Conservation (phyloP, 2,797 vertebrate species). For the Dromococcyx pavoninus region DNA sequence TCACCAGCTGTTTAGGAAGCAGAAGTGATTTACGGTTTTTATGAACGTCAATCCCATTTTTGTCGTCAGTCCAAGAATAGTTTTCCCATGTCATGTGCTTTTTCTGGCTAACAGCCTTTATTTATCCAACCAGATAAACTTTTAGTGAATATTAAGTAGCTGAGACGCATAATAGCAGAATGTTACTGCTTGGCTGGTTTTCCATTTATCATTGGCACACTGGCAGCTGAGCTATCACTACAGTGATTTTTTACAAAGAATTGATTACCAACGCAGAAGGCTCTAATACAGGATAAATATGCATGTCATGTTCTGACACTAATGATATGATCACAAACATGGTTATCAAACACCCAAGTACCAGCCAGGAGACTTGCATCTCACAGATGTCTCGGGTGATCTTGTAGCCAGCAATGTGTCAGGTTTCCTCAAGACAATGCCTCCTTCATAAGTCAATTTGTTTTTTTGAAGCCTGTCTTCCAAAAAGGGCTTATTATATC, state of each 20-base stretch:
- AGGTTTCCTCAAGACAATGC: not conserved
- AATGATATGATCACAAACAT: not conserved
- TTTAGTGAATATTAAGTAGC: not conserved
- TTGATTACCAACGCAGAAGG: not conserved
- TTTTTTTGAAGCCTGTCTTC: not conserved
- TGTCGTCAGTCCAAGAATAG: not conserved
- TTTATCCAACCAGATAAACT: not conserved
- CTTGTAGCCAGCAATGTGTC: not conserved
- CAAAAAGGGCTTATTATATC: not conserved
- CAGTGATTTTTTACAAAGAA: not conserved
- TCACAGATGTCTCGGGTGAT: constrained; percentile 33
- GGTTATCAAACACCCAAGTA: not conserved
- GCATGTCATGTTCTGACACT: not conserved
- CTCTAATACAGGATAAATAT: not conserved
- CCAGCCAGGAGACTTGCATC: not conserved
- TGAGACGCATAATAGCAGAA: not conserved
- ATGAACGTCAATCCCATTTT: not conserved
- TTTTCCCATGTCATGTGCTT: not conserved
- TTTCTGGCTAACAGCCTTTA: not conserved
- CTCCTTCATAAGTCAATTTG: constrained; percentile 42
- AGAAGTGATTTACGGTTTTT: not conserved
- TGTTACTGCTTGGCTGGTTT: not conserved
- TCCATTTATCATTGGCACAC: not conserved
- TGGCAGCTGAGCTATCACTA: not conserved
- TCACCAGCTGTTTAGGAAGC: not conserved